Base-by-base conservation (phyloP, 1,140 invertebrate species). In the Drosophila eugracilis region DNA sequence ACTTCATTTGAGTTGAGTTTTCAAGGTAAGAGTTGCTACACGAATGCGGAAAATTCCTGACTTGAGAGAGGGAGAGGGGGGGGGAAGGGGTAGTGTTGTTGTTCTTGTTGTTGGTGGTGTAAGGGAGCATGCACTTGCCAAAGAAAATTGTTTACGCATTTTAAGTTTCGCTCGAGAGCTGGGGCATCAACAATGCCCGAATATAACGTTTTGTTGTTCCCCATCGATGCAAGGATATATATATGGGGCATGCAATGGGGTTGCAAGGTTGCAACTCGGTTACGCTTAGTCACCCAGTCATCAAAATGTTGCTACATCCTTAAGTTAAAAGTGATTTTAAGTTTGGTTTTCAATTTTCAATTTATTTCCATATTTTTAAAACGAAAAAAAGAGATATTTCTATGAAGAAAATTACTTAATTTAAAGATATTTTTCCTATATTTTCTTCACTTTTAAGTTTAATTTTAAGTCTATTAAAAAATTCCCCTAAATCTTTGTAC, bases 81-180 rank as follows among this genome's bases (percentile, higher is more conserved):
- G n/a, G n/a, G n/a, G n/a, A n/a, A n/a, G n/a, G n/a, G n/a, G n/a
- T n/a, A n/a, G n/a, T n/a, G n/a, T n/a, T n/a, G n/a, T n/a, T n/a
- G n/a, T n/a, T n/a, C n/a, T n/a, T n/a, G n/a, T n/a, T n/a, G n/a
- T 28, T 10, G 24, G 4, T 37, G 52, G n/a, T n/a, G 28, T 5
- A 30, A 6, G 12, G 45, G 10, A 22, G 30, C 48, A 53, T 58
- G 26, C 21, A 52, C 70, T 76, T 81, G 62, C 45, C 57, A 74
- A 78, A 47, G 75, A 71, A 79, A 81, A 83, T 81, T 83, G 52
- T 57, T 74, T 41, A 83, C 67, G 78, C 78, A 74, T 81, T 78
- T 77, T 59, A 66, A 75, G 63, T 71, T 59, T 54, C 1, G 12
- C 48, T 63, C 34, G 32, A 34, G 32, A 34, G 60, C 39, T 21